Evolutionary conservation across 1,140 invertebrate genomes (phyloP).

Genomic region (Heliconius congener): DNA sequence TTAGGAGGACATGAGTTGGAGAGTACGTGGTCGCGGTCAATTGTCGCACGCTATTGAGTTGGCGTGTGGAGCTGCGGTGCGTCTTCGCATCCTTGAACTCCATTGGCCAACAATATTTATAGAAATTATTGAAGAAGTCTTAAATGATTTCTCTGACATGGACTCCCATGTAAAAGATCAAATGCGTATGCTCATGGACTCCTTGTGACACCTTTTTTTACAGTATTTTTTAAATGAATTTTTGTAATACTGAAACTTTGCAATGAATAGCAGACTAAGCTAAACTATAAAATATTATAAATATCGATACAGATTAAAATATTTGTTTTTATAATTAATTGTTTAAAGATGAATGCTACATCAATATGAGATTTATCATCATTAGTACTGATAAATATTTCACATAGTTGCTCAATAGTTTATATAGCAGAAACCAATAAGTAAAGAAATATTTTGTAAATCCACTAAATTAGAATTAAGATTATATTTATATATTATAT

Average conservation of each 20-base stretch:
- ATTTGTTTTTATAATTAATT: not conserved
- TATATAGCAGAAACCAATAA: slow-evolving; percentile 32
- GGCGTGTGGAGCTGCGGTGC: slow-evolving; percentile 87
- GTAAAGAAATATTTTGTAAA: slow-evolving; percentile 37
- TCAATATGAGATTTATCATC: slow-evolving; percentile 1
- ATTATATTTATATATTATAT: slow-evolving; percentile 22
- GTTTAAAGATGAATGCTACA: not conserved
- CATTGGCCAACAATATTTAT: slow-evolving; percentile 88
- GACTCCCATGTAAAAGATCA: slow-evolving; percentile 88
- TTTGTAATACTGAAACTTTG: not conserved
- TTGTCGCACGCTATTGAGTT: slow-evolving; percentile 85
- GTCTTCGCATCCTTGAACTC: slow-evolving; percentile 86
- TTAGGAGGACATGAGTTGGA: slow-evolving; percentile 86
- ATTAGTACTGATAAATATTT: slow-evolving; percentile 42
- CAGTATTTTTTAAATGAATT: not conserved
- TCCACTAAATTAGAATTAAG: slow-evolving; percentile 22
- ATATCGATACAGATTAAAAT: not conserved
- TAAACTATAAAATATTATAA: not conserved
- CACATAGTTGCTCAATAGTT: slow-evolving; percentile 49
- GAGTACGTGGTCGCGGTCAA: slow-evolving; percentile 87
- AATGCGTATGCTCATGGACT: slow-evolving; percentile 66
- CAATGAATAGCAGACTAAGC: too few relatives aligned
- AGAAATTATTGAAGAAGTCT: slow-evolving; percentile 87
- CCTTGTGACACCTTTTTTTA: slow-evolving; percentile 37
- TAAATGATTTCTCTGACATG: slow-evolving; percentile 89